A percentile compares a stretch with the other conserved stretches of the same genome.
Evolutionary conservation across 1,140 invertebrate species (phyloP).

Genomic region (Drosophila repletoides): DNA sequence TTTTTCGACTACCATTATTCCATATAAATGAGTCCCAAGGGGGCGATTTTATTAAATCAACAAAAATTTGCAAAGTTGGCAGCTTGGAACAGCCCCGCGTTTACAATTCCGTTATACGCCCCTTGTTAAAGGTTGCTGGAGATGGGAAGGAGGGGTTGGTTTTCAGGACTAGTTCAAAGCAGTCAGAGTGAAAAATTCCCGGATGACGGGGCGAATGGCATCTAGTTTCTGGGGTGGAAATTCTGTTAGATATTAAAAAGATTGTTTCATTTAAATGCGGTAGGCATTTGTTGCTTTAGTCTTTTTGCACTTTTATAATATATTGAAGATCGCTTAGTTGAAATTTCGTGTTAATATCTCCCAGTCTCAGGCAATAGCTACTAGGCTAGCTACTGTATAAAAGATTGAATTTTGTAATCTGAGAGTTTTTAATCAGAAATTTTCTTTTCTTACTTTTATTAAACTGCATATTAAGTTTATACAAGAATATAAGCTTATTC

Average conservation of each 20-base stretch:
- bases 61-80: constrained; percentile 78
- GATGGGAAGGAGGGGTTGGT: neutral
- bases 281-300: constrained; percentile 54
- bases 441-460: no score
- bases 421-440: no score
- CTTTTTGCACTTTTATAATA: constrained; percentile 66
- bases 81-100: constrained; percentile 47
- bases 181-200: constrained; percentile 35
- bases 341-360: constrained; percentile 70
- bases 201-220: constrained; percentile 18
- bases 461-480: no score
- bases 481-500: no score
- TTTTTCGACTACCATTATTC: constrained; percentile 71
- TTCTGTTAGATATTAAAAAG: constrained; percentile 60
- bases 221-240: constrained; percentile 1
- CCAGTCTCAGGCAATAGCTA: no score
- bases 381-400: no score
- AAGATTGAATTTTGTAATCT: no score
- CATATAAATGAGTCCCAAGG: constrained; percentile 80
- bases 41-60: constrained; percentile 82
- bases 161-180: constrained; percentile 44
- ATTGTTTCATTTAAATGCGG: constrained; percentile 72
- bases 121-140: constrained; percentile 20
- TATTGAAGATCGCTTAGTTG: constrained; percentile 76
- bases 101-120: constrained; percentile 15